phyloP scores from a whole-genome alignment of 1,140 invertebrate species.

The Orchesella cincta region DNA sequence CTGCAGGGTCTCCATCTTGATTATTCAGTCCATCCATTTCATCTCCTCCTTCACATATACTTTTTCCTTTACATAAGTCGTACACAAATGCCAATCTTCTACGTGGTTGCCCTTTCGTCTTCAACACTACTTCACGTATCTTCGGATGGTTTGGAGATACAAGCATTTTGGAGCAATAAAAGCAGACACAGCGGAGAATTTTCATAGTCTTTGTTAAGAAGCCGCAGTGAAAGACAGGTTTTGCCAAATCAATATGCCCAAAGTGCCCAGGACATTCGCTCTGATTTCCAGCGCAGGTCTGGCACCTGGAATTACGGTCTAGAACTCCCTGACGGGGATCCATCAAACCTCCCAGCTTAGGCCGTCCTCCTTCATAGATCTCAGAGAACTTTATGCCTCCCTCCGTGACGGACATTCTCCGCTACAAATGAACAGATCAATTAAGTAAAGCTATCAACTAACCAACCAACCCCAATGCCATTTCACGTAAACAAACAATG shows the following conservation, averaged over 20 bases:
- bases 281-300: constrained; percentile 98
- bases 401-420: constrained; percentile 96
- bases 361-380: constrained; percentile 96
- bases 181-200: constrained; percentile 93
- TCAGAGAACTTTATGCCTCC: constrained; percentile 95
- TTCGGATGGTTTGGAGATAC: constrained; percentile 94
- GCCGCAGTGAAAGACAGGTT: constrained; percentile 98
- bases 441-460: background rate
- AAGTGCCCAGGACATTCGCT: constrained; percentile 99
- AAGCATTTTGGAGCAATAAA: constrained; percentile 94
- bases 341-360: constrained; percentile 97
- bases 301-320: constrained; percentile 88
- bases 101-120: constrained; percentile 94
- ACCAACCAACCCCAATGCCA: background rate
- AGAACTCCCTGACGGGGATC: constrained; percentile 98
- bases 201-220: constrained; percentile 98
- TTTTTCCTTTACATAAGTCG: constrained; percentile 97
- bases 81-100: constrained; percentile 94
- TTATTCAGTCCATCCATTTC: constrained; percentile 75
- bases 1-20: constrained; percentile 38
- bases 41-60: constrained; percentile 97
- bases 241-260: constrained; percentile 97
- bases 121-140: constrained; percentile 95
- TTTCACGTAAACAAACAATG: background rate
- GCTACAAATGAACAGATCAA: constrained; percentile 61